A percentile compares a stretch with the other conserved stretches of the same genome.
Evolutionary conservation across 2,888 invertebrate species (phyloP).

Genomic region (Eretmocerus hayati): DNA sequence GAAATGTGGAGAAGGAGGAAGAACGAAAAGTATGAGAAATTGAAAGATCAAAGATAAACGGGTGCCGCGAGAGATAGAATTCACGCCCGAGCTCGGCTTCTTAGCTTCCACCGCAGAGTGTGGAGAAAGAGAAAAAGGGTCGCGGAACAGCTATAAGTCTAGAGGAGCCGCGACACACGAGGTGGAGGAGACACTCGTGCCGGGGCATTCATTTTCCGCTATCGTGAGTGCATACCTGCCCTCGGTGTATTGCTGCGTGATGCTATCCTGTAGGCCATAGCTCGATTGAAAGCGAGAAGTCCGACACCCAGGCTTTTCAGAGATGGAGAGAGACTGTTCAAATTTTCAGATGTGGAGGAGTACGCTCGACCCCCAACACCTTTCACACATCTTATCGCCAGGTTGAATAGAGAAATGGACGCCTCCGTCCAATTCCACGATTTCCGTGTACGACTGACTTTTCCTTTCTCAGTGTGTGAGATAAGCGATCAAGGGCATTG

Average conservation of each 20-base stretch:
- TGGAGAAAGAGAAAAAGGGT: constrained; percentile 6
- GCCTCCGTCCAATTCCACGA: no score
- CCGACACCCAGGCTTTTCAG: neutral
- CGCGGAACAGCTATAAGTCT: constrained; percentile 34
- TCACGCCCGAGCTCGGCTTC: constrained; percentile 10
- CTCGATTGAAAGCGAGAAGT: constrained; percentile 4
- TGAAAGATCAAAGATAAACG: constrained; percentile 40
- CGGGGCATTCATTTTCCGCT: constrained; percentile 39
- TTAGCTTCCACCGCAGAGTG: no score
- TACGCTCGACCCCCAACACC: neutral
- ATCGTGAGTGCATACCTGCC: constrained; percentile 32
- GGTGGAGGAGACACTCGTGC: constrained; percentile 36
- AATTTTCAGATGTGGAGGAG: neutral
- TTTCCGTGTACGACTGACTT: no score
- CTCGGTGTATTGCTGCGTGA: constrained; percentile 24
- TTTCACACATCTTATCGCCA: no score
- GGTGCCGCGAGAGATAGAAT: constrained; percentile 12
- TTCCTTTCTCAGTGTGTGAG: no score
- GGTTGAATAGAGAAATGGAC: no score
- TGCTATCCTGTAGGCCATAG: neutral
- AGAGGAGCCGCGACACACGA: constrained; percentile 27
- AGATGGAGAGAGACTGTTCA: neutral
- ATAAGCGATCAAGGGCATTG: no score
- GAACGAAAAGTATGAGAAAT: constrained; percentile 36
- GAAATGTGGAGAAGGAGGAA: no score